phyloP scores from a whole-genome alignment of 2,888 invertebrate species.

The Drosophila seclusa region DNA sequence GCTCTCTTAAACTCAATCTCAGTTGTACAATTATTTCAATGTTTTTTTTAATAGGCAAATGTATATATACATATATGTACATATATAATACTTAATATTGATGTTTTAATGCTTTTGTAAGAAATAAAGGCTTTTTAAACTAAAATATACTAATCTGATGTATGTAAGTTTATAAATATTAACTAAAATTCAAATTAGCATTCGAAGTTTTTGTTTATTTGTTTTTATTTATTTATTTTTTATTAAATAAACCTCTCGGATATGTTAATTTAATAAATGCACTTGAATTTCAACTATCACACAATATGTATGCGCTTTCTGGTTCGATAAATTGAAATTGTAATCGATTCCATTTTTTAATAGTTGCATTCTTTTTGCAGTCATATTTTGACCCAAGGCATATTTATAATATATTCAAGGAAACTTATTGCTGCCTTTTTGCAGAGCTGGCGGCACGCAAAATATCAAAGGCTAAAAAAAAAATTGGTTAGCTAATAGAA shows the following conservation, averaged over 20 bases:
- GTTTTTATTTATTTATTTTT: neutral
- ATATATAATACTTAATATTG: too few species aligned
- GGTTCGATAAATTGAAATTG: neutral
- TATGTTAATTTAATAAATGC: neutral
- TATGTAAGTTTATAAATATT: neutral
- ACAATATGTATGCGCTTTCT: neutral
- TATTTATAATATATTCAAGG: conserved; percentile 31
- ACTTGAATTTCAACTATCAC: neutral
- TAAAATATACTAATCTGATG: neutral
- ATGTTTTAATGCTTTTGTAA: neutral
- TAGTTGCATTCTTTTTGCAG: neutral
- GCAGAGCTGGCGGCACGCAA: conserved; percentile 19
- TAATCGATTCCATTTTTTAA: conserved; percentile 18
- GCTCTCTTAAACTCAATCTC: neutral
- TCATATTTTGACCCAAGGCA: conserved; percentile 25
- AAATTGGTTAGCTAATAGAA: neutral
- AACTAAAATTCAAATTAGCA: neutral
- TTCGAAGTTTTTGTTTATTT: neutral
- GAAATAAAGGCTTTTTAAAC: neutral
- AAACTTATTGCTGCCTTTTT: conserved; percentile 33
- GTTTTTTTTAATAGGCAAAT: neutral
- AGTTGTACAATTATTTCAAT: neutral
- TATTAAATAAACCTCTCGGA: neutral
- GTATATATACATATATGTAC: too few species aligned
- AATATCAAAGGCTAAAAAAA: conserved; percentile 36